Evolutionary conservation across 2,888 invertebrate species (phyloP), one percentile per base, ranked within the genome.

Genomic region (Liodrosophila aerea): DNA sequence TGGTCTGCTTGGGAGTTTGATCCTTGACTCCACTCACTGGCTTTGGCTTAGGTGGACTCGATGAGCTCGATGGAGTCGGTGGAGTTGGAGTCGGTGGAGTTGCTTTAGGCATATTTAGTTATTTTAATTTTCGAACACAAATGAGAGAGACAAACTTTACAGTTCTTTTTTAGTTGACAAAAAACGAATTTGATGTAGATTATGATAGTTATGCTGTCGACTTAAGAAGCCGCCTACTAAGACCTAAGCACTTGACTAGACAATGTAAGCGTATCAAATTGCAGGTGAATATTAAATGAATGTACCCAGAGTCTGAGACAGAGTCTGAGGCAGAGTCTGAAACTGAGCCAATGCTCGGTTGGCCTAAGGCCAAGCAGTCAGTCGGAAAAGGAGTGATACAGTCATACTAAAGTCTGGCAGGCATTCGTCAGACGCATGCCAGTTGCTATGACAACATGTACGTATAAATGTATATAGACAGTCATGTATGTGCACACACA

Each of bases 381-480:
- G 34, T 57, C 39, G 50, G 44, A 54, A 59, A 72, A 47, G 36
- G 52, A 74, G 45, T 62, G 71, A 43, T 47, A 50, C 37, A 57
- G 45, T 15, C 40, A 33, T 8, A 9, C 5, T 9, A 33, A 27
- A 57, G 46, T 22, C 49, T 56, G 45, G 34, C 63, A 59, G 57
- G 50, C 64, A 75, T 60, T 64, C 73, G 62, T 65, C 69, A 65
- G 62, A 58, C 11, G 18, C 58, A 41, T 65, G 72, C 52, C 83
- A 82, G 73, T 75, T 83, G 66, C 76, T 59, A 73, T 68, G 73
- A 51, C 59, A 57, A 72, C 65, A 61, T 7, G 29, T 29, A 43
- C 33, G 18, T 31, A 44, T 12, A 40, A 29, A 16, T 9, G 8
- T n/a, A 30, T n/a, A 37, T 15, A 34, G 22, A n/a, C n/a, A n/a